Percentiles rank a stretch among this genome's conserved stretches.
phyloP scores from a whole-genome alignment of 2,113 vertebrate species.

The Myanophis thanlyinensis region DNA sequence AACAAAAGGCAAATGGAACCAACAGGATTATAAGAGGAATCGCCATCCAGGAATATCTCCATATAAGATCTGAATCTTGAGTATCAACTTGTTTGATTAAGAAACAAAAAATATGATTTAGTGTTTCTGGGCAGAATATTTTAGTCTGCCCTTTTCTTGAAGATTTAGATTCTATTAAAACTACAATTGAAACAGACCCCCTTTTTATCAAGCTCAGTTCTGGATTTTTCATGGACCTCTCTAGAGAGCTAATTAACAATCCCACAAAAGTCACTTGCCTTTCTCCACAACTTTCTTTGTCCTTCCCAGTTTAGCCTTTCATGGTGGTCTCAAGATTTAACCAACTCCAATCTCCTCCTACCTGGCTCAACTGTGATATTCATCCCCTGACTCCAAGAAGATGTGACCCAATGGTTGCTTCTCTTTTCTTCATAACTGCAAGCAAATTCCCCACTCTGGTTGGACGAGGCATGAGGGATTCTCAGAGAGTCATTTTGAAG shows the following conservation, averaged over 20 bases:
- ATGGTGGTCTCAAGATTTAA: no score
- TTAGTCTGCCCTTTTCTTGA: background rate
- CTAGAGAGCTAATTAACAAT: background rate
- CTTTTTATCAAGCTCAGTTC: background rate
- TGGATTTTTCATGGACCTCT: background rate
- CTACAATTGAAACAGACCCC: background rate
- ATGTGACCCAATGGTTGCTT: background rate
- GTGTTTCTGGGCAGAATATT: background rate
- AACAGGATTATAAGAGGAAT: no score
- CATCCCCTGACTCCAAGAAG: background rate
- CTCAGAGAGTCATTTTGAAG: no score
- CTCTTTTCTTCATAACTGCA: background rate
- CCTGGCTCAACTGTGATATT: background rate
- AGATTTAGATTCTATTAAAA: background rate
- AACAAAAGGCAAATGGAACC: no score
- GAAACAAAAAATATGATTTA: background rate
- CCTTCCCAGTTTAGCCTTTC: background rate
- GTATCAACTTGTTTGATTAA: background rate
- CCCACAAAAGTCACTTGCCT: background rate
- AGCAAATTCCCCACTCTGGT: no score
- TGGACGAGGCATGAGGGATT: no score
- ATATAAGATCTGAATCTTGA: no score
- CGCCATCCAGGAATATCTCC: no score
- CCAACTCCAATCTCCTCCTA: no score
- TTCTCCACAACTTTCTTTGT: accelerated